These are phyloP conservation scores for Pterophyllum scalare DNA, from an alignment of 2,113 vertebrate genomes.

Conservation along the genomic window DNA sequence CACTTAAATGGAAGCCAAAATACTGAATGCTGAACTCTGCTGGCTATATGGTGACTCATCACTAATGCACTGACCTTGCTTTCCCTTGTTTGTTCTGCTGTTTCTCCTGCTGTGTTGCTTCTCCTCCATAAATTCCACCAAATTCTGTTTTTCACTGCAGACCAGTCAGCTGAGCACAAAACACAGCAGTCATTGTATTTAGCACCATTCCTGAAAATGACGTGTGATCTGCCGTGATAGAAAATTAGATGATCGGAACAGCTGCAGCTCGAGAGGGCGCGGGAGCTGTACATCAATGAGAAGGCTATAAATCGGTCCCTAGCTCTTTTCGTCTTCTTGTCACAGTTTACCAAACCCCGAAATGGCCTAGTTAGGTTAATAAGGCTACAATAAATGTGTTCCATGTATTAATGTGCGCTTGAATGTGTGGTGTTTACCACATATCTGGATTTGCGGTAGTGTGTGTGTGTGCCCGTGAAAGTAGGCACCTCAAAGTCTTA, in stretches of 20 bases:
- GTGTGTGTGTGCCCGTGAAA: background rate
- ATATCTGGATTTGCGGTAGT: background rate
- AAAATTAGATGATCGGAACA: background rate
- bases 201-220: background rate
- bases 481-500: background rate
- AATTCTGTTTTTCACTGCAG: background rate
- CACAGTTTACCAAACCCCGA: background rate
- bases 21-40: background rate
- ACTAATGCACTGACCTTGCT: slow-evolving; percentile 7
- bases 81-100: background rate
- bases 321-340: background rate
- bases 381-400: background rate
- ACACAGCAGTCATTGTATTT: background rate
- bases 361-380: no score
- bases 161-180: background rate
- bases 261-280: no score
- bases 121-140: background rate
- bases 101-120: slow-evolving; percentile 12
- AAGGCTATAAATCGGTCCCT: background rate
- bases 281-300: no score
- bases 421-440: background rate
- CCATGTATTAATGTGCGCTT: background rate
- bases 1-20: slow-evolving; percentile 8
- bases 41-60: slow-evolving; percentile 1
- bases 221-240: background rate